Evolutionary conservation across 2,113 vertebrate species (phyloP).

Genomic region (Amazona guildingii): DNA sequence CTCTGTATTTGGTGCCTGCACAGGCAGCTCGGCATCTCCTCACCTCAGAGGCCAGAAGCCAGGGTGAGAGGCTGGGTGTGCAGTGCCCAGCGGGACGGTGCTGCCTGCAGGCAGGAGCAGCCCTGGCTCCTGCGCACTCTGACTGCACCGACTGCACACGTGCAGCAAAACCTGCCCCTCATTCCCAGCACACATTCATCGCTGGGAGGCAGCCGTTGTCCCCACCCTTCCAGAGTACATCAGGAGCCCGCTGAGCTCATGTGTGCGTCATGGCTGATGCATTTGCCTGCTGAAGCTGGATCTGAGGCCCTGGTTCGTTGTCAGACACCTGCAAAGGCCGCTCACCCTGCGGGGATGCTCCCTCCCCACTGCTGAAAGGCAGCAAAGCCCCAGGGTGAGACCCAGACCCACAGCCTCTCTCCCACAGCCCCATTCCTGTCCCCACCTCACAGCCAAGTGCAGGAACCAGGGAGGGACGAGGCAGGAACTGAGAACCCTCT

Average conservation of each 20-base stretch:
- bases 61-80: fast-evolving
- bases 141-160: fast-evolving
- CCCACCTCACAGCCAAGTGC: not conserved
- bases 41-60: not conserved
- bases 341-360: fast-evolving
- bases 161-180: not conserved
- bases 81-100: fast-evolving
- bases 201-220: not conserved
- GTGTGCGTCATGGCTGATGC: not conserved
- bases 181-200: fast-evolving
- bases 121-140: fast-evolving
- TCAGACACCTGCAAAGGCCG: not conserved
- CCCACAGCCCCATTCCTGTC: not conserved
- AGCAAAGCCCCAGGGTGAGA: not conserved
- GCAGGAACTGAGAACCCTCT: fast-evolving
- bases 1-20: not conserved
- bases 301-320: not conserved
- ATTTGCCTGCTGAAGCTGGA: not conserved
- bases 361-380: not conserved
- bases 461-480: not conserved
- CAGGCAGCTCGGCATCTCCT: fast-evolving
- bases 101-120: not conserved
- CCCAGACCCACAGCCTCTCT: fast-evolving
- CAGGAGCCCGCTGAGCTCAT: not conserved
- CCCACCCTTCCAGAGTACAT: not conserved